Evolutionary conservation across 35 echinoderm and acorn worm genomes (phyloP).

Genomic region (Apostichopus japonicus): DNA sequence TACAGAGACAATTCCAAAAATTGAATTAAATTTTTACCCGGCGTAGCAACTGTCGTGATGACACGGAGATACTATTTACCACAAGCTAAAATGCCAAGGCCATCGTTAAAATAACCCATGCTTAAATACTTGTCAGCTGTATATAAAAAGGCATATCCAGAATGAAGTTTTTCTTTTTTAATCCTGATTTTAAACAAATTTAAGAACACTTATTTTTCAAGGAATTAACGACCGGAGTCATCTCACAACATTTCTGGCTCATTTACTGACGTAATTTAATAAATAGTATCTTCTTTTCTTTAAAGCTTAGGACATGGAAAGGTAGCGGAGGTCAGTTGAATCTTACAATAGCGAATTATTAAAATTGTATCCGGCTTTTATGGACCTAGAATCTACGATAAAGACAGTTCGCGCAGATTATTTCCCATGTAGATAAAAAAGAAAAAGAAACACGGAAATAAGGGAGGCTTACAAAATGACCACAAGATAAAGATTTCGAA

Average conservation of each 20-base stretch:
- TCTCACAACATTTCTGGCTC: neutral
- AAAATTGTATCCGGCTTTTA: no score
- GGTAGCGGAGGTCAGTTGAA: no score
- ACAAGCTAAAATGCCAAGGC: neutral
- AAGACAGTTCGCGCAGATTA: no score
- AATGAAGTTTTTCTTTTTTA: neutral
- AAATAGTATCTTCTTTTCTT: neutral
- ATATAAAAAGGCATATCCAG: neutral
- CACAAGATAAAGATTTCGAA: no score
- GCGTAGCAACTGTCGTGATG: neutral
- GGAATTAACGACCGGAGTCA: neutral
- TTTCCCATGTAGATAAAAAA: no score
- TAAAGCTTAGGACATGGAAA: no score
- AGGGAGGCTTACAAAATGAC: no score
- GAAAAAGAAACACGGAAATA: no score
- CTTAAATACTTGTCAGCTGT: neutral
- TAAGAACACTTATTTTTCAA: neutral
- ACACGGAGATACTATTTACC: neutral
- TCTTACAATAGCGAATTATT: no score
- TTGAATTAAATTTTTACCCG: neutral
- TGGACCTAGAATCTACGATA: no score
- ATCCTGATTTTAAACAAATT: neutral
- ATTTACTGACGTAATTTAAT: neutral
- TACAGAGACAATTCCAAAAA: slow-evolving; percentile 10
- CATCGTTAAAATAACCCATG: slow-evolving; percentile 10